Evolutionary conservation across 2,113 vertebrate species (phyloP).

Genomic region (Procavia capensis): DNA sequence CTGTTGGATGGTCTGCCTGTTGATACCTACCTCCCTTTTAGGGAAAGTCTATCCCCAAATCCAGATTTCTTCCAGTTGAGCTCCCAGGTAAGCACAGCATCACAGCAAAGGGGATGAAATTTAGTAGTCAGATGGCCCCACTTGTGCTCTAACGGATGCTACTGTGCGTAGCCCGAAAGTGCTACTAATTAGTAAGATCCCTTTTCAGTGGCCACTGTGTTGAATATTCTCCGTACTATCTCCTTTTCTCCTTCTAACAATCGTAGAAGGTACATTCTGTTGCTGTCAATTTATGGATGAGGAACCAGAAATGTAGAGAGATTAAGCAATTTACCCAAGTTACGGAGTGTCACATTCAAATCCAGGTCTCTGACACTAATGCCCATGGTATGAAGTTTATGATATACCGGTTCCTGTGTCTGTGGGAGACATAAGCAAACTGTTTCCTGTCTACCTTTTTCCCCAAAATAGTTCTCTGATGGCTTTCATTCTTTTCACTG

Average conservation of each 20-base stretch:
- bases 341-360: neutral
- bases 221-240: neutral
- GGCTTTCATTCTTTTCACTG: neutral
- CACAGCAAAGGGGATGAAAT: neutral
- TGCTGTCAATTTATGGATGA: neutral
- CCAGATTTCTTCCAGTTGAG: neutral
- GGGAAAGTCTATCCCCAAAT: slow-evolving; percentile 30
- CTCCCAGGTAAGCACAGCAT: neutral
- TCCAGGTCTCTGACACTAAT: neutral
- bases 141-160: neutral
- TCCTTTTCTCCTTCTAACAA: neutral
- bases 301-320: neutral
- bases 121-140: neutral
- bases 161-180: neutral
- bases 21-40: neutral
- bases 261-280: neutral
- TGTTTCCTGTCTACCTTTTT: neutral
- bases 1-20: neutral
- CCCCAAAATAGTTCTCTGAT: neutral
- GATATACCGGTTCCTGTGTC: neutral
- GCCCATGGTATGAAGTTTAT: neutral
- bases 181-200: neutral
- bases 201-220: neutral
- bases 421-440: neutral
- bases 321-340: neutral